phyloP scores from a whole-genome alignment of 2,113 vertebrate genomes.

The Larimichthys crocea region DNA sequence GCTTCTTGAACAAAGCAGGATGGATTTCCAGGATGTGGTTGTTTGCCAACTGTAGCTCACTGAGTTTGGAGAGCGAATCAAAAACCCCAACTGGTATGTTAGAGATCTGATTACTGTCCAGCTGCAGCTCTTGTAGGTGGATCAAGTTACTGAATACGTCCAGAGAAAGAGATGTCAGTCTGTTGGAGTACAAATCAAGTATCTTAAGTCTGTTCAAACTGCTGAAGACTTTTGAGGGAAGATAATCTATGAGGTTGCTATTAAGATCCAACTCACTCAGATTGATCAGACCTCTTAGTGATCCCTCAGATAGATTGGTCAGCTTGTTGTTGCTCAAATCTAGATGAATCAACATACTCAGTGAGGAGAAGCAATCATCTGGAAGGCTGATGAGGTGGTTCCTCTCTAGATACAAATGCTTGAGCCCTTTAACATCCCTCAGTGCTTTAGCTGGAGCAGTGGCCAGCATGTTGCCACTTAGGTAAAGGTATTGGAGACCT shows the following conservation, averaged over 20 bases:
- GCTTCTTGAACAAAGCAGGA: conserved; percentile 41
- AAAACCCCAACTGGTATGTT: conserved; percentile 48
- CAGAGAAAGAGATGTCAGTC: conserved; percentile 53
- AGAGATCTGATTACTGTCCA: conserved; percentile 74
- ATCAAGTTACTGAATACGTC: conserved; percentile 64
- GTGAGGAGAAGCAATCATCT: conserved; percentile 55
- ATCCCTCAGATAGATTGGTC: conserved; percentile 44
- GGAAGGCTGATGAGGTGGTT: conserved; percentile 65
- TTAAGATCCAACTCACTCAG: conserved; percentile 70
- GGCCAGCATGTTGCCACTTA: conserved; percentile 69
- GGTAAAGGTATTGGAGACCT: conserved; percentile 65
- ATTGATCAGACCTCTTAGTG: conserved; percentile 58
- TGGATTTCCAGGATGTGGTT: conserved; percentile 69
- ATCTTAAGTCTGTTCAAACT: conserved; percentile 47
- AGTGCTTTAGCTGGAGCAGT: conserved; percentile 62
- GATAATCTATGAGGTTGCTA: conserved; percentile 63
- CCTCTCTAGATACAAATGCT: conserved; percentile 60
- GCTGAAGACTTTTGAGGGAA: conserved; percentile 58
- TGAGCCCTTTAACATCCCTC: conserved; percentile 39
- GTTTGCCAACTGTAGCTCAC: conserved; percentile 66
- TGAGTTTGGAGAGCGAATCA: conserved; percentile 50
- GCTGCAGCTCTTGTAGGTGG: conserved; percentile 58
- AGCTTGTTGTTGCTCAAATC: conserved; percentile 73
- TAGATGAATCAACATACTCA: conserved; percentile 56
- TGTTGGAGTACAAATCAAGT: conserved; percentile 76